A percentile compares a stretch with the other conserved stretches of the same genome.
Evolutionary conservation across 2,888 invertebrate genomes (phyloP).

Genomic region (Rhaphigaster nebulosa): DNA sequence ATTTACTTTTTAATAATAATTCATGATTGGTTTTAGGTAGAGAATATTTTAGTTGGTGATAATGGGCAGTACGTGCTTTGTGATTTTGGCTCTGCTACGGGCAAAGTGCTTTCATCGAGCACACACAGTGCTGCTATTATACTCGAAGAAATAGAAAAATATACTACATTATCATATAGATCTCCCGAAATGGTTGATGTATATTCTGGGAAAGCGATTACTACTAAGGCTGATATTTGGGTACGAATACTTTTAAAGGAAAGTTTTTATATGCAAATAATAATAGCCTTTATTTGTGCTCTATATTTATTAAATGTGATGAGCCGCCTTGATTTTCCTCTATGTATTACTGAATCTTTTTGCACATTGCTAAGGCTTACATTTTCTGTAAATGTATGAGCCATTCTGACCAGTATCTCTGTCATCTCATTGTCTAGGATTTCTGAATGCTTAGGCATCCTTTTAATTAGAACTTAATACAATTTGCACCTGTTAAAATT

Average conservation of each 20-base stretch:
- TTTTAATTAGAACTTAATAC: too few relatives aligned
- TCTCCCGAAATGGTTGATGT: conserved; percentile 95
- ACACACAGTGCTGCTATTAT: conserved; percentile 78
- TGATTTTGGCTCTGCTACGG: conserved; percentile 96
- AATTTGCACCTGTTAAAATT: too few relatives aligned
- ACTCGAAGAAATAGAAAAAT: conserved; percentile 89
- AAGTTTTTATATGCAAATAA: too few relatives aligned
- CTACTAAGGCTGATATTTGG: conserved; percentile 92
- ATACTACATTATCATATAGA: conserved; percentile 91
- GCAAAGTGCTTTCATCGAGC: conserved; percentile 79
- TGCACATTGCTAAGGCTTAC: too few relatives aligned
- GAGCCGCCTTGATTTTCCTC: too few relatives aligned
- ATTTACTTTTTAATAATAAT: not conserved
- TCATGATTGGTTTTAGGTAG: conserved; percentile 74
- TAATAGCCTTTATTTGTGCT: not conserved
- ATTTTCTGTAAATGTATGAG: too few relatives aligned
- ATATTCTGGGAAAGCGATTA: conserved; percentile 85
- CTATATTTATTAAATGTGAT: not conserved
- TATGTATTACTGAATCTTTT: too few relatives aligned
- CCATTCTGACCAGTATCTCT: too few relatives aligned
- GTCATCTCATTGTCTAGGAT: too few relatives aligned
- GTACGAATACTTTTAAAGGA: conserved; percentile 69
- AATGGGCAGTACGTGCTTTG: conserved; percentile 87
- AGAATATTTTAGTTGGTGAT: conserved; percentile 87
- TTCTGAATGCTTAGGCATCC: too few relatives aligned